Percentiles rank a stretch among this genome's conserved stretches.
Conservation (phyloP, 1,140 invertebrate genomes). For the Riptortus pedestris region DNA sequence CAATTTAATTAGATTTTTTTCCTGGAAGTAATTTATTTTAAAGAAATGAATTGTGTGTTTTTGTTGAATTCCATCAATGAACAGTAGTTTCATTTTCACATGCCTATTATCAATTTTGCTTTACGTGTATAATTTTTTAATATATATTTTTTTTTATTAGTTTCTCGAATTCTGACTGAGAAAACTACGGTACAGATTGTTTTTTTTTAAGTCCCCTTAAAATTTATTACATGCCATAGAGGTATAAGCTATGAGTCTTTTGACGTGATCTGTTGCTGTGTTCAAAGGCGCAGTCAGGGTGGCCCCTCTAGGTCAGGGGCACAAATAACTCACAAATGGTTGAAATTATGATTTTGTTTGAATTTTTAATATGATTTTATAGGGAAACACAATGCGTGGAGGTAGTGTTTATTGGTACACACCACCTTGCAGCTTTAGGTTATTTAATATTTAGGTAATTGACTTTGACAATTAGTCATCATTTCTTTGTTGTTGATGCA, state of each 20-base stretch:
- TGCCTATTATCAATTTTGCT: no score
- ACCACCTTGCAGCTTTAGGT: not conserved
- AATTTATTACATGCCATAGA: not conserved
- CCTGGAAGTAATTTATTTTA: no score
- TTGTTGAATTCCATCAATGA: no score
- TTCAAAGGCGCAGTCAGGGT: slow-evolving; percentile 1
- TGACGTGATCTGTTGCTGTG: not conserved
- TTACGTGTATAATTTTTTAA: no score
- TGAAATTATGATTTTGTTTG: not conserved
- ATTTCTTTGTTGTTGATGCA: not conserved
- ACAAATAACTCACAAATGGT: not conserved
- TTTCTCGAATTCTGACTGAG: no score
- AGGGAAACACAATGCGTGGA: not conserved
- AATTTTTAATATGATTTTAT: not conserved
- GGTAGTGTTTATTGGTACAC: not conserved
- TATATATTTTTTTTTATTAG: no score
- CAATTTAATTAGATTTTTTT: no score
- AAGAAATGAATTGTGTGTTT: no score
- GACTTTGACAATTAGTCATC: not conserved
- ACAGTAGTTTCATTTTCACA: no score
- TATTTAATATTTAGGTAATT: not conserved
- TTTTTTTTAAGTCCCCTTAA: no score
- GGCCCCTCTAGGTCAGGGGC: slow-evolving; percentile 4
- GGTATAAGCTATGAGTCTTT: not conserved
- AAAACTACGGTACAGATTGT: no score